These are phyloP conservation scores for Drosophila busckii DNA, from an alignment of 1,140 invertebrate species.

Conservation along the genomic window DNA sequence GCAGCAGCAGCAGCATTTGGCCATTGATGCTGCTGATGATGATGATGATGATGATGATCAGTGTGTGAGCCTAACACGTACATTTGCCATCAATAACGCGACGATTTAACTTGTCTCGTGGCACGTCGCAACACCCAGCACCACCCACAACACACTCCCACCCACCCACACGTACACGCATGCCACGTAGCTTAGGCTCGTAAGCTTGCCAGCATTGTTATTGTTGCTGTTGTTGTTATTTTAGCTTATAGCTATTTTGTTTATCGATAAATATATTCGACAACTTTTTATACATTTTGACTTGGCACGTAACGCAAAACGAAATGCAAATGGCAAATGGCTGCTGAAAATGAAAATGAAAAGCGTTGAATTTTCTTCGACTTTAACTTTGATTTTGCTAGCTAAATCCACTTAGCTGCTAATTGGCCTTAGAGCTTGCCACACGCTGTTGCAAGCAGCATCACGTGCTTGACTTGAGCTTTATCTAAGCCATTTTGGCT, in stretches of 20 bases:
- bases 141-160: neutral
- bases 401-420: conserved; percentile 71
- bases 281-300: conserved; percentile 50
- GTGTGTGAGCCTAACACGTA: conserved; percentile 70
- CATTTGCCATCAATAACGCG: conserved; percentile 75
- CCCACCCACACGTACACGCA: conserved; percentile 38
- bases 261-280: conserved; percentile 74
- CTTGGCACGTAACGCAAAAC: conserved; percentile 50
- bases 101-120: conserved; percentile 76
- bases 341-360: too few relatives aligned
- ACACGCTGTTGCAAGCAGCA: conserved; percentile 16
- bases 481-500: too few relatives aligned
- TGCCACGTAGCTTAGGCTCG: conserved; percentile 42
- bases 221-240: conserved; percentile 4
- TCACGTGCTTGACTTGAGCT: too few relatives aligned
- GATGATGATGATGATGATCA: conserved; percentile 20
- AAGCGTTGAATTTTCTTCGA: too few relatives aligned
- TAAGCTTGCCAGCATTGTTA: conserved; percentile 11
- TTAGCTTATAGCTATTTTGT: conserved; percentile 52
- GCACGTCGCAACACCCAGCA: neutral
- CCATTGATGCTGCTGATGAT: conserved; percentile 9
- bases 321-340: conserved; percentile 8
- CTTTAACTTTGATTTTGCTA: conserved; percentile 44
- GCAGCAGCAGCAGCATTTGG: conserved; percentile 7
- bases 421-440: conserved; percentile 48